Percentiles rank a stretch among this genome's conserved stretches.
These are phyloP conservation scores for Drosophila obscura DNA, from an alignment of 1,140 invertebrate genomes.

Conservation along the genomic window DNA sequence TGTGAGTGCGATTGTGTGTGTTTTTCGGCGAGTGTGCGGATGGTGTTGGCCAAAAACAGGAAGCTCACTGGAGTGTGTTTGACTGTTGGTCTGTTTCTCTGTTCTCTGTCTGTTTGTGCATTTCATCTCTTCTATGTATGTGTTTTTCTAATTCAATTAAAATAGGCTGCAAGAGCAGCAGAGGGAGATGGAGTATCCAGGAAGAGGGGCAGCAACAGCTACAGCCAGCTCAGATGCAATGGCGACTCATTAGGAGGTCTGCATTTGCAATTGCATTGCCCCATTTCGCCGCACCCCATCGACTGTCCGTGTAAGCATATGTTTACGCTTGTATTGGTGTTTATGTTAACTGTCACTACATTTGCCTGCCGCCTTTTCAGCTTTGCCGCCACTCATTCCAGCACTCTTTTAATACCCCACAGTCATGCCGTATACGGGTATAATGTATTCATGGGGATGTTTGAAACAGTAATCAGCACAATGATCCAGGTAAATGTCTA, in stretches of 20 bases:
- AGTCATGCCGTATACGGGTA: too few relatives aligned
- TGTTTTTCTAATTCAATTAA: constrained; percentile 78
- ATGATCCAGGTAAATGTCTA: too few relatives aligned
- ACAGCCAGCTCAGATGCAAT: constrained; percentile 21
- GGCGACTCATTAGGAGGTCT: constrained; percentile 60
- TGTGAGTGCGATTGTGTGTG: not conserved
- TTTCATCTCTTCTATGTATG: constrained; percentile 25
- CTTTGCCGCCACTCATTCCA: not conserved
- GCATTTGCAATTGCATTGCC: constrained; percentile 34
- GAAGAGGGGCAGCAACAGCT: constrained; percentile 13
- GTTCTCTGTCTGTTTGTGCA: not conserved
- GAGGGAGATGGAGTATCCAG: not conserved
- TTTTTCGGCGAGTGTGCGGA: not conserved
- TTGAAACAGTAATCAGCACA: too few relatives aligned
- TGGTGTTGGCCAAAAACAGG: constrained; percentile 35
- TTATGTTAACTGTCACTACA: constrained; percentile 80
- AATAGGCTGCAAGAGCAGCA: constrained; percentile 62
- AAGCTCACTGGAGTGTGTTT: constrained; percentile 25
- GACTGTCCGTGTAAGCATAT: constrained; percentile 42
- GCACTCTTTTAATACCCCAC: not conserved
- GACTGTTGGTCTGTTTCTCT: constrained; percentile 16
- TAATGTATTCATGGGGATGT: too few relatives aligned
- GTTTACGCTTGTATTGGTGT: constrained; percentile 77
- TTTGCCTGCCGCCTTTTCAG: constrained; percentile 41
- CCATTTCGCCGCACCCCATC: not conserved